Conservation (phyloP, 2,797 vertebrate genomes). For the Lithobates pipiens region DNA sequence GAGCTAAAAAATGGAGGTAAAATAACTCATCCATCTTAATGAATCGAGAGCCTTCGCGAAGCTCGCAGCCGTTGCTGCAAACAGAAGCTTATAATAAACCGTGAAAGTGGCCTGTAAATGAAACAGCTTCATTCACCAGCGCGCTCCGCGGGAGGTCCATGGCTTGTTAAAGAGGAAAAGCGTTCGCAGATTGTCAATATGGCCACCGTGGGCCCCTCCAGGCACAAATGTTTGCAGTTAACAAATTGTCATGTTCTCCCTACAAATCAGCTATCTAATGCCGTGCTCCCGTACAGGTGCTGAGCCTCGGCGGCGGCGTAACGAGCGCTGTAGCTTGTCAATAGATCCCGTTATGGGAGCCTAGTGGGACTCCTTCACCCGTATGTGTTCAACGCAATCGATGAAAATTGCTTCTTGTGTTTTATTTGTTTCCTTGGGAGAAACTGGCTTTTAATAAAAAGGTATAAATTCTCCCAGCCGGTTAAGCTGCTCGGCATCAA, state of each 20-base stretch:
- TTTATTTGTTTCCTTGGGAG: conserved; percentile 2
- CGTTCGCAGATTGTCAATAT: not conserved
- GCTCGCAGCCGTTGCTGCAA: too few species aligned
- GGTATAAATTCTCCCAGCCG: not conserved
- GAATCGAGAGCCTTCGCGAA: too few species aligned
- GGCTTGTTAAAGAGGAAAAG: not conserved
- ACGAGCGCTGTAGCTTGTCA: not conserved
- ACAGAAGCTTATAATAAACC: too few species aligned
- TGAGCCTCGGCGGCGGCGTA: not conserved
- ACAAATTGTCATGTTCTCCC: conserved; percentile 4
- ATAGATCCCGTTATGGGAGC: not conserved
- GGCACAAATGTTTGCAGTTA: not conserved
- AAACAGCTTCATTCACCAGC: not conserved
- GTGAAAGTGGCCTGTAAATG: not conserved
- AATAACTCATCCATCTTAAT: too few species aligned
- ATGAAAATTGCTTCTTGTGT: conserved; percentile 12
- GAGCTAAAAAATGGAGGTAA: too few species aligned
- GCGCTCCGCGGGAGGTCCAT: not conserved
- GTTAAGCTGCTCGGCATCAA: not conserved
- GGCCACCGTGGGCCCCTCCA: not conserved
- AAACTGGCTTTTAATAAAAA: conserved; percentile 33
- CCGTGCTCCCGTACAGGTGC: not conserved
- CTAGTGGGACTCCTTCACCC: not conserved
- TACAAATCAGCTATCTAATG: not conserved
- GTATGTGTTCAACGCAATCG: not conserved